A percentile compares a stretch with the other conserved stretches of the same genome.
Evolutionary conservation across 2,888 invertebrate species (phyloP).

Genomic region (Pterostichus madidus): DNA sequence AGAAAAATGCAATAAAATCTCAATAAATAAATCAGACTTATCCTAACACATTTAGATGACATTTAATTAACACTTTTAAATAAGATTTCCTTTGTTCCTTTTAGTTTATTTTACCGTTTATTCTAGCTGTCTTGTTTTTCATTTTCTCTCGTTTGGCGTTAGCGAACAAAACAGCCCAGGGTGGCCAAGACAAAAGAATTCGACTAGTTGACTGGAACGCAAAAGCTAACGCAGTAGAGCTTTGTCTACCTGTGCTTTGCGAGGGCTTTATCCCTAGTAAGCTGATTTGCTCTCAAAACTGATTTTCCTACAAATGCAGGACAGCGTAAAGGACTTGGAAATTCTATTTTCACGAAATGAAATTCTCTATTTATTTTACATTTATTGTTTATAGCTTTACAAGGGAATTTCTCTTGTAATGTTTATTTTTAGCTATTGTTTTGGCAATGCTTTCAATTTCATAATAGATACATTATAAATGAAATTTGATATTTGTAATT

Average conservation of each 20-base stretch:
- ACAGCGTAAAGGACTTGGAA: too few relatives aligned
- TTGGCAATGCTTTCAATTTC: too few relatives aligned
- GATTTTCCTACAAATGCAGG: too few relatives aligned
- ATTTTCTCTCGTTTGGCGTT: constrained; percentile 1
- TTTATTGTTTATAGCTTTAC: too few relatives aligned
- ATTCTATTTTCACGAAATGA: too few relatives aligned
- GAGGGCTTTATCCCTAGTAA: constrained; percentile 29
- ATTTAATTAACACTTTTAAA: constrained; percentile 46
- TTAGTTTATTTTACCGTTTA: neutral
- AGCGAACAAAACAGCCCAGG: constrained; percentile 8
- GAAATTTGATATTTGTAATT: too few relatives aligned
- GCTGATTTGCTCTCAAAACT: constrained; percentile 22
- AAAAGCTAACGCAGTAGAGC: constrained; percentile 19
- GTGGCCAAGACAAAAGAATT: constrained; percentile 18
- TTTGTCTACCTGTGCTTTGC: constrained; percentile 36
- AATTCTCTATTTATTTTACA: too few relatives aligned
- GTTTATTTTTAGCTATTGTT: too few relatives aligned
- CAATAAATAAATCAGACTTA: constrained; percentile 28
- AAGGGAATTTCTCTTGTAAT: too few relatives aligned
- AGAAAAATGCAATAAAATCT: constrained; percentile 16
- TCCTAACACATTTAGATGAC: neutral
- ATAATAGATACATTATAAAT: too few relatives aligned
- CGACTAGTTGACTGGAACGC: constrained; percentile 7
- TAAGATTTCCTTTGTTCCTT: constrained; percentile 19
- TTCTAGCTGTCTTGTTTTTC: neutral